phyloP scores from a whole-genome alignment of 2,888 invertebrate species.

The Caradrina clavipalpis region DNA sequence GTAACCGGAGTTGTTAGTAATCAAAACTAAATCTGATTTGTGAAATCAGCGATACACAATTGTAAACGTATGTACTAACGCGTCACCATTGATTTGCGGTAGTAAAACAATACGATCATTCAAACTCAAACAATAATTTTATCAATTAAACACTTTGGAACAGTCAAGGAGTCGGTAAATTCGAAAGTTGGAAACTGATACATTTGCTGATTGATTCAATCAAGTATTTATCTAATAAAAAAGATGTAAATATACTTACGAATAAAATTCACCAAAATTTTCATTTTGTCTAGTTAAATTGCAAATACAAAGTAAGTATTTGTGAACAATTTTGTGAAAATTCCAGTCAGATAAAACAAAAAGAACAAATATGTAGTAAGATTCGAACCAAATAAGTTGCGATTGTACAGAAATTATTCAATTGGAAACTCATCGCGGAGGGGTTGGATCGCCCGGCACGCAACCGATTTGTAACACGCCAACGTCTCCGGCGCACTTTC shows the following conservation, averaged over 20 bases:
- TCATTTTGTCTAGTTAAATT: not conserved
- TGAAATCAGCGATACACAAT: too few relatives aligned
- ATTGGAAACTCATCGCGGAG: conserved; percentile 82
- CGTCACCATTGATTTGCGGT: not conserved
- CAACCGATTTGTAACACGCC: conserved; percentile 78
- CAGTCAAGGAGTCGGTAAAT: not conserved
- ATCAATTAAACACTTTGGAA: not conserved
- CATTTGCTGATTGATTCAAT: not conserved
- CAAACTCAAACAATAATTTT: not conserved
- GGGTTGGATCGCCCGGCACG: conserved; percentile 78
- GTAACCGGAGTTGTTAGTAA: not conserved
- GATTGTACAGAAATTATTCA: conserved; percentile 76
- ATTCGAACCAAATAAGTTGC: conserved; percentile 59
- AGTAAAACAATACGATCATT: not conserved
- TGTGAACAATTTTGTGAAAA: not conserved
- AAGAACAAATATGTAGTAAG: conserved; percentile 33
- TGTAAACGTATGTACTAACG: not conserved
- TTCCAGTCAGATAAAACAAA: not conserved
- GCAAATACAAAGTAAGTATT: not conserved
- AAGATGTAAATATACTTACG: not conserved
- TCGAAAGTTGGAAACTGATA: not conserved
- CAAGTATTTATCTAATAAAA: not conserved
- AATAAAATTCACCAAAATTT: not conserved
- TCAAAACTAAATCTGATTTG: not conserved
- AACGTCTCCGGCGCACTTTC: conserved; percentile 81